A percentile compares a stretch with the other conserved stretches of the same genome.
phyloP scores from a whole-genome alignment of 1,140 invertebrate genomes.

The Leptonema lineaticorne region DNA sequence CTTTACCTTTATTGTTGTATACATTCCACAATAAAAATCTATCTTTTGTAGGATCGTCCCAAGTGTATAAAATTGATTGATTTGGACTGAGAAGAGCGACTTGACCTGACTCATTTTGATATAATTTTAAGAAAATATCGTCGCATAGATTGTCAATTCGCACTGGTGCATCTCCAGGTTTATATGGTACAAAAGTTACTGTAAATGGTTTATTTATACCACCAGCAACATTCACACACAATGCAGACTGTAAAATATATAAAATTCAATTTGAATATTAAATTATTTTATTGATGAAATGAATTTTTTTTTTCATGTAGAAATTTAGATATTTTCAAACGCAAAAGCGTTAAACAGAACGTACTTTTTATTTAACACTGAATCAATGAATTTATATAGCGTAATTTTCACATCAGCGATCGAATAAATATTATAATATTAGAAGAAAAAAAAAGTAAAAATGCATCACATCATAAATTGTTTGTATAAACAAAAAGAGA shows the following conservation, averaged over 20 bases:
- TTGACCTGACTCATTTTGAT: conserved; percentile 70
- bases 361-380: neutral
- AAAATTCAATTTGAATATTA: conserved; percentile 1
- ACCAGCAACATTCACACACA: conserved; percentile 72
- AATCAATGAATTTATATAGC: neutral
- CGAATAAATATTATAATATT: neutral
- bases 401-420: neutral
- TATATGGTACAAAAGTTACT: conserved; percentile 70
- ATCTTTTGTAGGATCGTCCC: conserved; percentile 79
- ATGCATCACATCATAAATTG: neutral
- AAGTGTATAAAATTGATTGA: conserved; percentile 79
- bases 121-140: conserved; percentile 78
- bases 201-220: conserved; percentile 71
- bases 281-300: too few relatives aligned
- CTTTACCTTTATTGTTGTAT: conserved; percentile 76
- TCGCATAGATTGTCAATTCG: conserved; percentile 79
- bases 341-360: neutral
- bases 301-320: neutral
- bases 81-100: conserved; percentile 76
- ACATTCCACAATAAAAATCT: conserved; percentile 79
- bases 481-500: neutral
- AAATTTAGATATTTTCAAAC: neutral
- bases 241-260: conserved; percentile 60
- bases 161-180: conserved; percentile 72
- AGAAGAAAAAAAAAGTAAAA: too few relatives aligned